phyloP scores from a whole-genome alignment of 2,888 invertebrate species.

The Dasysyrphus albostriatus region DNA sequence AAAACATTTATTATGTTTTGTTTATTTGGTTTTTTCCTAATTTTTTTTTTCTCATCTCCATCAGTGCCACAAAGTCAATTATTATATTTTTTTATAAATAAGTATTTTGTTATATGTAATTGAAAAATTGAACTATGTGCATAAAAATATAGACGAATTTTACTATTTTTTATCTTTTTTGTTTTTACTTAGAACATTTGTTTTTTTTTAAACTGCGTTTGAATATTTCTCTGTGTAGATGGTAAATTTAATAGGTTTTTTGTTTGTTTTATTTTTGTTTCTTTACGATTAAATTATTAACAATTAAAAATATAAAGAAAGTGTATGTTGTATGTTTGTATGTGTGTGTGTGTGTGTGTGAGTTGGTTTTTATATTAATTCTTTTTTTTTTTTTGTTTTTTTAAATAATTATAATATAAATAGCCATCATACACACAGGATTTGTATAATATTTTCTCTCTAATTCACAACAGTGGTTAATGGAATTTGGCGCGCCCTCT shows the following conservation, averaged over 20 bases:
- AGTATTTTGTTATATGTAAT: slow-evolving; percentile 38
- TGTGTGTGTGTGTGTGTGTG: slow-evolving; percentile 38
- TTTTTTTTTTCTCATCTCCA: slow-evolving; percentile 28
- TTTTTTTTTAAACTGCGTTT: slow-evolving; percentile 52
- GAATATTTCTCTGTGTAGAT: slow-evolving; percentile 57
- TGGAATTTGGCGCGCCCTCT: slow-evolving; percentile 95
- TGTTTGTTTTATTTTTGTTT: slow-evolving; percentile 39
- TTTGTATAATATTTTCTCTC: slow-evolving; percentile 61
- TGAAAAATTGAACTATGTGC: slow-evolving; percentile 71
- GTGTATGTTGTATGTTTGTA: slow-evolving; percentile 70
- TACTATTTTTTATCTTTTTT: slow-evolving; percentile 48
- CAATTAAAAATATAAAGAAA: slow-evolving; percentile 71
- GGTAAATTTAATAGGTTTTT: slow-evolving; percentile 38
- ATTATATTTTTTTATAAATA: slow-evolving; percentile 54
- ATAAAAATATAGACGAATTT: slow-evolving; percentile 67
- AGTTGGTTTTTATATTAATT: slow-evolving; percentile 27
- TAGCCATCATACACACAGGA: slow-evolving; percentile 68
- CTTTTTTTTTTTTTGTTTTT: slow-evolving; percentile 53
- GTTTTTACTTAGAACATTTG: slow-evolving; percentile 58
- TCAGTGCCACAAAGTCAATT: slow-evolving; percentile 60
- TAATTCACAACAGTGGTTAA: slow-evolving; percentile 85
- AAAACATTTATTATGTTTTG: slow-evolving; percentile 29
- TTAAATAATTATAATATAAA: slow-evolving; percentile 37
- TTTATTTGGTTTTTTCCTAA: slow-evolving; percentile 39
- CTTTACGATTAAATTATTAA: slow-evolving; percentile 63